Evolutionary conservation across 2,113 vertebrate species (phyloP), one percentile per base, ranked within the genome.

Genomic region (Chauna torquata): DNA sequence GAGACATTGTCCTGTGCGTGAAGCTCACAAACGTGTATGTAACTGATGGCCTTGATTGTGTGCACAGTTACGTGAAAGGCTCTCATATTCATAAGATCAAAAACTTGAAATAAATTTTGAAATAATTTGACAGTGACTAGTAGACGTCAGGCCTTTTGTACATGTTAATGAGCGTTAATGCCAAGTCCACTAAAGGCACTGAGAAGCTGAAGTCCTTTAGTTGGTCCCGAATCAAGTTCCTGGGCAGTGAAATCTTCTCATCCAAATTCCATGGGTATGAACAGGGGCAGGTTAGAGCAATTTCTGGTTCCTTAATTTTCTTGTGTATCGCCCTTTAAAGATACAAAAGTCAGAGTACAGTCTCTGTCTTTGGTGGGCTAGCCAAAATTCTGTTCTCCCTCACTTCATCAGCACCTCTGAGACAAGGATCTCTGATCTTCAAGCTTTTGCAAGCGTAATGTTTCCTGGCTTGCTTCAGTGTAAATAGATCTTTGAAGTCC

Each of bases 1-100:
- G 32, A 36, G 44, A 19, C 18, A 1, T 38, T 20, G 18, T 34
- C 49, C 17, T 62, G 4, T 1, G 1, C 34, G 1, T 10, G 32
- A 5, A 74, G 76, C 40, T 83, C 57, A 32, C 38, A 34, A 10
- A 40, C 15, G 27, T 38, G 38, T 57, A 3, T 11, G 0, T 45
- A 54, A 32, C 42, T 74, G 64, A 71, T 88, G 68, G 32, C 49
- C 9, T 3, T 23, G 52, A 30, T 10, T n/a, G 23, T 52, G 38
- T 22, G 40, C 28, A 23, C 32, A 11, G 3, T 54, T 79, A 4
- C 12, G 38, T 65, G 52, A 82, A 47, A 65, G 40, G 30, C 54
- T 88, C 30, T 18, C 50, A 2, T 55, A n/a, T 30, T 62, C 65
- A 50, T 24, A 18, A 36, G 17, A 64, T 40, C 76, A 61, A 40